Conservation (phyloP, 2,888 invertebrate genomes). For the Gortyna flavago region DNA sequence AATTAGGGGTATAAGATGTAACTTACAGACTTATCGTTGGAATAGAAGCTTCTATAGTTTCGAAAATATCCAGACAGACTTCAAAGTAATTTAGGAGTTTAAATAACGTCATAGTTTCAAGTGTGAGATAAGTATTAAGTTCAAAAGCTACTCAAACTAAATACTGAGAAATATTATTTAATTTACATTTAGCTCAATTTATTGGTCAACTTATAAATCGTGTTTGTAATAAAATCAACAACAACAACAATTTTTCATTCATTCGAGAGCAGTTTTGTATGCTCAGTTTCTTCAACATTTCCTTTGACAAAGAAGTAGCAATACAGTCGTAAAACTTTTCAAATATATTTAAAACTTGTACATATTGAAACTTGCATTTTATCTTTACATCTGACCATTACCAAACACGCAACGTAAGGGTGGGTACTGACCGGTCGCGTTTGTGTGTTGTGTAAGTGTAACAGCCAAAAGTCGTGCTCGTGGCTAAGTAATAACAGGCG, state of each 20-base stretch:
- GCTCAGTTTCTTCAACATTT: slow-evolving; percentile 47
- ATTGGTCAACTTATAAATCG: slow-evolving; percentile 28
- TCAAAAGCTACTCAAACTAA: slow-evolving; percentile 22
- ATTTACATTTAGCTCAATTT: slow-evolving; percentile 31
- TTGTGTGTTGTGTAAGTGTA: slow-evolving; percentile 19
- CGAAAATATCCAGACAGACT: slow-evolving; percentile 24
- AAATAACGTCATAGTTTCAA: slow-evolving; percentile 17
- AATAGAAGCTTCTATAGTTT: slow-evolving; percentile 3
- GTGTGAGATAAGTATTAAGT: slow-evolving; percentile 19
- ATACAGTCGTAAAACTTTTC: slow-evolving; percentile 53
- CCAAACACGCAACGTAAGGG: slow-evolving; percentile 24
- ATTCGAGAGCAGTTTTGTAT: slow-evolving; percentile 41
- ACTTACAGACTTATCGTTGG: background rate
- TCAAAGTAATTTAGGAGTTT: slow-evolving; percentile 14
- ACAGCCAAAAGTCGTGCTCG: background rate
- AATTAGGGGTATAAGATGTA: background rate
- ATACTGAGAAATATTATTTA: slow-evolving; percentile 26
- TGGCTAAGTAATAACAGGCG: background rate
- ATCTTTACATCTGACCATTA: slow-evolving; percentile 50
- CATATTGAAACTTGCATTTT: slow-evolving; percentile 51
- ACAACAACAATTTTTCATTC: slow-evolving; percentile 52
- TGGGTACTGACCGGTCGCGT: slow-evolving; percentile 8
- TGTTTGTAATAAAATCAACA: slow-evolving; percentile 33
- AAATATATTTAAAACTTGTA: slow-evolving; percentile 59
- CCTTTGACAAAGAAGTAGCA: slow-evolving; percentile 43